Evolutionary conservation across 1,140 invertebrate genomes (phyloP), one percentile per base, ranked within the genome.

Genomic region (Sweltsa coloradensis): DNA sequence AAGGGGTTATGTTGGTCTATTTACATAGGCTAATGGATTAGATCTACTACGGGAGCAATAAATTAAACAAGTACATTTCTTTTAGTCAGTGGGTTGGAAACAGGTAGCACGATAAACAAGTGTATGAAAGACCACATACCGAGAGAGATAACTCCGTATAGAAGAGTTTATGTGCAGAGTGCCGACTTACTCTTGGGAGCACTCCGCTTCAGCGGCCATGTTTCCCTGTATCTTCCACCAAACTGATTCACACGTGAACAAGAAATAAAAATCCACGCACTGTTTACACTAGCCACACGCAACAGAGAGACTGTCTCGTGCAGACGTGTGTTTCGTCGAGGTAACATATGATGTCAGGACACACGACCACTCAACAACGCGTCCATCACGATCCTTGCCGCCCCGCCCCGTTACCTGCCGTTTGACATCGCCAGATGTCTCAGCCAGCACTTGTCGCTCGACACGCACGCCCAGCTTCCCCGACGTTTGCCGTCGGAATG

Each of bases 391-490:
- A 50, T n/a, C n/a, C 54, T 44, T 29, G 25, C 51, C 56, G 57
- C 56, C 53, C 53, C 52, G 57, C 55, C 58, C 53, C 53, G 57
- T 57, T 44, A 44, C 42, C 42, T 44, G 42, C 42, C 42, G n/a
- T n/a, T n/a, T 9, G 54, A 53, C 54, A 58, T 55, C 54, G 54
- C 51, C 53, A 56, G 51, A 61, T 58, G 62, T 58, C 59, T 58
- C 51, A 56, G 52, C 55, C 52, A 57, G 24, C 42, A 44, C 27
- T n/a, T n/a, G n/a, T n/a, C n/a, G n/a, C n/a, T n/a, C n/a, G n/a
- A 34, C 42, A 25, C 23, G 21, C 6, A 44, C 42, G 42, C 34
- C 42, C 25, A 21, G 13, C 42, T 5, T 14, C 24, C 26, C 26
- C 42, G 42, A 31, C 42, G 29, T 21, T 27, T 44, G 27, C 34